phyloP scores from a whole-genome alignment of 1,140 invertebrate species.

The Cepaea nemoralis region DNA sequence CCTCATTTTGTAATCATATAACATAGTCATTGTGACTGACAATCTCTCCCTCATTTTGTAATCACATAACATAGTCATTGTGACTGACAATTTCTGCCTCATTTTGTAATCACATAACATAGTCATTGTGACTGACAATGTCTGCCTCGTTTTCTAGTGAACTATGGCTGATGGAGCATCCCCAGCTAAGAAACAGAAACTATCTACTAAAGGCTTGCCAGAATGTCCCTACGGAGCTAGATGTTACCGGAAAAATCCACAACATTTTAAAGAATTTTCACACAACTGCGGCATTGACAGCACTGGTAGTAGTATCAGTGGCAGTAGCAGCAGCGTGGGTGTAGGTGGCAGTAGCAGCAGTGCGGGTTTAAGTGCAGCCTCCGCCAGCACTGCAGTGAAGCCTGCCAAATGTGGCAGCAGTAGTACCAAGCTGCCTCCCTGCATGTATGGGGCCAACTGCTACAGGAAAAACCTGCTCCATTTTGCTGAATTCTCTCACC shows the following conservation, averaged over 20 bases:
- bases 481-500: slow-evolving; percentile 60
- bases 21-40: no score
- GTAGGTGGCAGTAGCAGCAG: background rate
- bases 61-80: no score
- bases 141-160: background rate
- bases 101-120: no score
- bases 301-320: background rate
- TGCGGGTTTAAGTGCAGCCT: background rate
- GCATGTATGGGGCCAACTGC: slow-evolving; percentile 59
- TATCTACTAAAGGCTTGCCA: background rate
- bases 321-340: background rate
- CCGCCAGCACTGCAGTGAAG: background rate
- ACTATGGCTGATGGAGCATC: slow-evolving; percentile 14
- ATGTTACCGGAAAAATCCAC: slow-evolving; percentile 11
- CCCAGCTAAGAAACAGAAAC: slow-evolving; percentile 7
- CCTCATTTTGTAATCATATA: no score
- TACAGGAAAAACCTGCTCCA: slow-evolving; percentile 62
- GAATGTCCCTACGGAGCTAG: background rate
- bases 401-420: background rate
- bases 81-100: no score
- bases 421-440: slow-evolving; percentile 45
- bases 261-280: slow-evolving; percentile 15
- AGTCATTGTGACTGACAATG: no score
- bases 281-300: no score
- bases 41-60: no score